Base-by-base conservation (phyloP, 2,888 invertebrate genomes). In the Agapostemon virescens region DNA sequence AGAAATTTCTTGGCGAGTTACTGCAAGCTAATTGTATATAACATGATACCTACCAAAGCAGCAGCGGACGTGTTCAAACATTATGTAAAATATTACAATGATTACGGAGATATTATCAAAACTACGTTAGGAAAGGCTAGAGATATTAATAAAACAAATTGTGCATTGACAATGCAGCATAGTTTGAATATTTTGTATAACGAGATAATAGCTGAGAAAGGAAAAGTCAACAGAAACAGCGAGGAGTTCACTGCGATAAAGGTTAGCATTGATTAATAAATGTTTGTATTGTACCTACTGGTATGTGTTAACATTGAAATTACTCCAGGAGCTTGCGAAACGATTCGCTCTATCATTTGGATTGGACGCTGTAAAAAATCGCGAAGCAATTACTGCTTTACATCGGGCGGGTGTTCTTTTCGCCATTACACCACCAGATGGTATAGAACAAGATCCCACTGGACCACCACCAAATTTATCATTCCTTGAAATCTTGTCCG, bases 21-120 rank as follows among this genome's bases (percentile, higher is more conserved):
- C 93, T 99, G 98, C 94, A 99, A 99, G 93, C 94, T 99, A 69
- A 97, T 99, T 88, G 98, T 99, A 72, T 99, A 99, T 94, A 99
- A 99, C 93, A 97, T 99, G 87, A 95, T 99, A 93, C 98, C 98
- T 40, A 97, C 98, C 1, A 96, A 97, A 91, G 95, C 97, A 88
- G 98, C 98, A 20, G 97, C 98, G 0, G 97, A 98, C 92, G 97
- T 99, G 77, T 98, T 99, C 93, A 98, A 98, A 92, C 98, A 99
- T 93, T 99, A 99, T 93, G 98, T 98, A 80, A 98, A 98, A 96
- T 98, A 98, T 93, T 98, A 98, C 93, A 98, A 98, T 92, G 98
- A 99, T 93, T 99, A 98, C 93, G 99, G 99, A 69, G 99, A 99
- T 93, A 99, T 99, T 71, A 97, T 99, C 86, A 99, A 99, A 94